Base-by-base conservation (phyloP, 2,888 invertebrate species). In the Eucera pruinosa region DNA sequence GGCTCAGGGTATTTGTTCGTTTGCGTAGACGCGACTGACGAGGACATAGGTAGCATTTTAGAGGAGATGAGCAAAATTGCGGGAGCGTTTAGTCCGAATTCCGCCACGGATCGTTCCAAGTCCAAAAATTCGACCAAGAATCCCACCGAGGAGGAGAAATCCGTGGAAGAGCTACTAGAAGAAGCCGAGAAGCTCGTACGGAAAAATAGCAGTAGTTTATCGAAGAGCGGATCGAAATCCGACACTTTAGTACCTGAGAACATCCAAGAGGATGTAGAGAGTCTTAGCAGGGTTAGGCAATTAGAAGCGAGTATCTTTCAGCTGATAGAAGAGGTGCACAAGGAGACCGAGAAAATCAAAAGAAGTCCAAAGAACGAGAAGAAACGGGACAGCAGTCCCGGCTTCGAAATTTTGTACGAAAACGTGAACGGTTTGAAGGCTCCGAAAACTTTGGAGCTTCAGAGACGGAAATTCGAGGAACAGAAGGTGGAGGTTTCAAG, bases 21-120 rank as follows among this genome's bases (percentile, higher is more conserved):
- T 47, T 60, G n/a, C 65, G 18, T 25, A 92, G 91, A 90, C 87
- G 90, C 91, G 2, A 91, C 91, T 9, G 92, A 92, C 36, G 91
- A 92, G 45, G 92, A 92, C 25, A 91, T 92, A 43, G 91, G 91
- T 45, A 91, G 90, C 73, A 89, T 92, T 62, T 76, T 92, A 25
- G 92, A 92, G 68, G 92, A 92, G 75, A 91, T 92, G 86, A 92
- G 90, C 68, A 92, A 91, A 79, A 90, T 91, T 27, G 91, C 91
- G 2, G 90, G 87, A 11, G 88, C 88, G 2, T 61, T 90, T 23
- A 91, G 90, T 75, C 90, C 91, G 7, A 87, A 86, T 82, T 87
- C 90, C 36, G 84, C 81, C 0, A 83, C 81, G 0, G 90, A 90
- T 47, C 81, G 76, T 41, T 80, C 85, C 20, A 91, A 90, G 58